phyloP scores from a whole-genome alignment of 1,140 invertebrate species.

The Hesperophylax magnus region DNA sequence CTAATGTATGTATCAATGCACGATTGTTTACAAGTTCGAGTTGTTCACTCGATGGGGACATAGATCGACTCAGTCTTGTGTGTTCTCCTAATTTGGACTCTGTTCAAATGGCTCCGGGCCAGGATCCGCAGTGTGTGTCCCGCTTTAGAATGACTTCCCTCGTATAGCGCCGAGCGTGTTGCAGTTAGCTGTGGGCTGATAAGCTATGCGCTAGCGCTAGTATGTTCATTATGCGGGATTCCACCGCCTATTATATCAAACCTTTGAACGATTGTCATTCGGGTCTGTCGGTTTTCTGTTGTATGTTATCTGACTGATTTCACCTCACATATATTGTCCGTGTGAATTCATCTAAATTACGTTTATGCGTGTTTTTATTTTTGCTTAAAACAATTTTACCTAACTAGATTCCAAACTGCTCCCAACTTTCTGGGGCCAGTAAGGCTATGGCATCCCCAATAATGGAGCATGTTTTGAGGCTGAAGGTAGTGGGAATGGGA shows the following conservation, averaged over 20 bases:
- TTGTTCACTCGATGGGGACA: no score
- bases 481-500: no score
- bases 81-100: no score
- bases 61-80: no score
- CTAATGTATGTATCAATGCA: no score
- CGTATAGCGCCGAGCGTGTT: neutral
- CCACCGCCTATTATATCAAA: slow-evolving; percentile 27
- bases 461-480: no score
- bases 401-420: no score
- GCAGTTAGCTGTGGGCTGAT: neutral
- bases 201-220: neutral
- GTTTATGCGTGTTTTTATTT: neutral
- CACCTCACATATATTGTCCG: neutral
- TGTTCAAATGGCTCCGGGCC: no score
- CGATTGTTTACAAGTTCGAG: no score
- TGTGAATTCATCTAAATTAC: slow-evolving; percentile 2
- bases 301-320: slow-evolving; percentile 17
- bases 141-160: neutral
- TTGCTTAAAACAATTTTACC: neutral
- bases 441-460: no score
- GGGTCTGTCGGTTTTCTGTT: neutral
- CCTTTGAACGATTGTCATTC: slow-evolving; percentile 27
- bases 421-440: no score
- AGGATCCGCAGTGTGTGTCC: neutral
- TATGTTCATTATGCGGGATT: neutral